Base-by-base conservation (phyloP, 2,113 vertebrate genomes). In the Mastomys natalensis region DNA sequence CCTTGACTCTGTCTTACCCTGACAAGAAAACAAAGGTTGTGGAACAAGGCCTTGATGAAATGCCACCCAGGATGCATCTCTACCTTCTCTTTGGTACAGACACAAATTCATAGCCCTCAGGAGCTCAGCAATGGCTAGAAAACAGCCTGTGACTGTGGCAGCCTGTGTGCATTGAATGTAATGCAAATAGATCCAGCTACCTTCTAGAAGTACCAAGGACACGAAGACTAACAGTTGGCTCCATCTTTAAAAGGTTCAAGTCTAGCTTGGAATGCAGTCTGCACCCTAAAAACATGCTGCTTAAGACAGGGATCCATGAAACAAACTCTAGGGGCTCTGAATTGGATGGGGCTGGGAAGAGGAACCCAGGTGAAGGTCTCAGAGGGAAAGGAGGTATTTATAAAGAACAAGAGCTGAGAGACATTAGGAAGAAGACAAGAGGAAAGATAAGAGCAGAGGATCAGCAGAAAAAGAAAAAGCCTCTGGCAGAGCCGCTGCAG, bases 11-110 rank as follows among this genome's bases (percentile, higher is more conserved):
- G 0, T 53, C 68, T 95, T 2, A n/a, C 76, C 55, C 74, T 89
- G 87, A 45, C 78, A 87, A 94, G 91, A 74, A 97, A 97, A 97
- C 82, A 94, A 74, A 48, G 12, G 51, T 81, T 37, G 0, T 62
- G 66, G 87, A 95, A 64, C 66, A 55, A 22, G 40, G 19, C 53
- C 37, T 53, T 31, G 45, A 72, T 55, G 81, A 92, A 93, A 92
- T 5, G 34, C 58, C 78, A n/a, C 84, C 31, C 1, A 70, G 89
- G 5, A 55, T 51, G 29, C 37, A 60, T n/a, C 66, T 93, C 91
- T 64, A 87, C 87, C 68, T 87, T 93, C 76, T 95, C 73, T 22
- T 45, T 22, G 48, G 66, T 68, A 1, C 1, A 73, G 73, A 90
- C 17, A 19, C 66, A 89, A n/a, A 87, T 45, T 62, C 60, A 81